These are phyloP conservation scores for Zaprionus ornatus DNA, from an alignment of 1,140 invertebrate genomes.

Conservation along the genomic window DNA sequence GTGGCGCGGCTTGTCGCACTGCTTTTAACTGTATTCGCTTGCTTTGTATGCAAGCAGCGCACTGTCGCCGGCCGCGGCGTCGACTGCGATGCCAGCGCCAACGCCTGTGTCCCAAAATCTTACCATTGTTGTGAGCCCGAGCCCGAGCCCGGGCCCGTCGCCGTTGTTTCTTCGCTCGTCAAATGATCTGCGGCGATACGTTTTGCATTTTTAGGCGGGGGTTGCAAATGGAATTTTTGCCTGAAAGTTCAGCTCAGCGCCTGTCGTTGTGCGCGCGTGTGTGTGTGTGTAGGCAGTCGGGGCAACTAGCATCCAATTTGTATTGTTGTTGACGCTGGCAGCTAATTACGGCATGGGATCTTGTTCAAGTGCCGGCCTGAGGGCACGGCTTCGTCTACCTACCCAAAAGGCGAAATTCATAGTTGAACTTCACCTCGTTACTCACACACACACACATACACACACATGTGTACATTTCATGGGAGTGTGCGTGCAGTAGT, in stretches of 20 bases:
- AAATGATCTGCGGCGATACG: conserved; percentile 64
- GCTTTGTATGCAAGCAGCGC: conserved; percentile 67
- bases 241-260: conserved; percentile 52
- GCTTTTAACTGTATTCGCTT: conserved; percentile 50
- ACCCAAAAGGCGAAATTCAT: conserved; percentile 44
- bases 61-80: conserved; percentile 25
- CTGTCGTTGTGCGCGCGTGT: conserved; percentile 5
- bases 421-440: conserved; percentile 73
- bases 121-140: conserved; percentile 49
- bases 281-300: conserved; percentile 24
- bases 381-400: conserved; percentile 61
- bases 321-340: conserved; percentile 39
- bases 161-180: conserved; percentile 31
- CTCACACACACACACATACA: neutral
- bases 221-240: conserved; percentile 69
- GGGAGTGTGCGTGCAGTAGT: conserved; percentile 5
- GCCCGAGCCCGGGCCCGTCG: no score
- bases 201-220: conserved; percentile 69
- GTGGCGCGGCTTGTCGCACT: neutral
- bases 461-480: neutral
- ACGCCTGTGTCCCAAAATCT: conserved; percentile 36
- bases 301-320: conserved; percentile 56
- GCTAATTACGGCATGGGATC: conserved; percentile 57
- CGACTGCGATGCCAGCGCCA: conserved; percentile 30
- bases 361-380: conserved; percentile 35